Evolutionary conservation across 2,888 invertebrate species (phyloP).

Genomic region (Ophioninae sp.): DNA sequence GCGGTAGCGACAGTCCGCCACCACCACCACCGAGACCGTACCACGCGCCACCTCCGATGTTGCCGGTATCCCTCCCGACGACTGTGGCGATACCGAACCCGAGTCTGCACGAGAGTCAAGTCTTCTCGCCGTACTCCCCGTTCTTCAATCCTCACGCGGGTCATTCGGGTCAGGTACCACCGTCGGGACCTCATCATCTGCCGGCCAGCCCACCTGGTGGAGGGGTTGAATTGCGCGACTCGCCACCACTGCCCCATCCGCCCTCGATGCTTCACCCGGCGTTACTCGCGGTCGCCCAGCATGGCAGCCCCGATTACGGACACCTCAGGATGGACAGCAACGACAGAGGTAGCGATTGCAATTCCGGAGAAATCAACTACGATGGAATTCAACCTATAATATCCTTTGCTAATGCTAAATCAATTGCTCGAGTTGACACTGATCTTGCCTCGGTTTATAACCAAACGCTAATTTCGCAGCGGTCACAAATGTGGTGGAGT

Average conservation of each 20-base stretch:
- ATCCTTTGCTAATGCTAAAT: slow-evolving; percentile 90
- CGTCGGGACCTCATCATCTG: slow-evolving; percentile 78
- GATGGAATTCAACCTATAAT: slow-evolving; percentile 97
- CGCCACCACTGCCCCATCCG: slow-evolving; percentile 90
- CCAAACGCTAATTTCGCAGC: neutral
- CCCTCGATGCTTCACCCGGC: slow-evolving; percentile 93
- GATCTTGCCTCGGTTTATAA: neutral
- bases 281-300: slow-evolving; percentile 90
- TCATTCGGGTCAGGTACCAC: slow-evolving; percentile 79
- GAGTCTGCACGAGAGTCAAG: slow-evolving; percentile 95
- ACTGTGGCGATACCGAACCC: slow-evolving; percentile 98
- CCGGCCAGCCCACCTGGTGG: slow-evolving; percentile 85
- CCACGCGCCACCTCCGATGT: slow-evolving; percentile 90
- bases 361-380: slow-evolving; percentile 94
- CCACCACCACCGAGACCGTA: slow-evolving; percentile 88
- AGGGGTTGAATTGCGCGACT: slow-evolving; percentile 88
- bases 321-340: slow-evolving; percentile 90
- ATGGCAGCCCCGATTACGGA: slow-evolving; percentile 90
- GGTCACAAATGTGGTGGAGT: slow-evolving; percentile 34
- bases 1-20: slow-evolving; percentile 81
- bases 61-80: slow-evolving; percentile 94
- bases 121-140: slow-evolving; percentile 95
- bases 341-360: slow-evolving; percentile 94
- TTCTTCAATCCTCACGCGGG: slow-evolving; percentile 86
- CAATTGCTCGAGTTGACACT: neutral